A percentile compares a stretch with the other conserved stretches of the same genome.
Conservation (phyloP, 2,797 vertebrate genomes). For the Falco peregrinus region DNA sequence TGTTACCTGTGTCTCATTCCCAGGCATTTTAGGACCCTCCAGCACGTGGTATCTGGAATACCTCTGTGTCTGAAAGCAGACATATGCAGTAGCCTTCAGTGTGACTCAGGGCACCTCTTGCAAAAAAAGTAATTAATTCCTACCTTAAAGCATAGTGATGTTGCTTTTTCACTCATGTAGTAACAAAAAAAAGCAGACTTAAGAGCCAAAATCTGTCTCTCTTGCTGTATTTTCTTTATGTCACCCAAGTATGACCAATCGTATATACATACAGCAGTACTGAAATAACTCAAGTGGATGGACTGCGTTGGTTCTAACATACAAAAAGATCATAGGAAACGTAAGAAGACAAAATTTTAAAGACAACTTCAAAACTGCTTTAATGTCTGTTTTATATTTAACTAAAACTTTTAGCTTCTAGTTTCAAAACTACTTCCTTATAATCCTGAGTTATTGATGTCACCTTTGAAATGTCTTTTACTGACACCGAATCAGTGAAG, state of each 20-base stretch:
- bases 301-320: not conserved
- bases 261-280: not conserved
- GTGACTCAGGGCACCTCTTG: not conserved
- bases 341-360: not conserved
- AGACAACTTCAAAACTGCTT: not conserved
- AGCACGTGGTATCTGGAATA: not conserved
- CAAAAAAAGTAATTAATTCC: not conserved
- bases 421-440: not conserved
- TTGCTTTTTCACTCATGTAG: not conserved
- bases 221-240: not conserved
- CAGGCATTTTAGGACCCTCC: not conserved
- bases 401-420: not conserved
- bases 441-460: not conserved
- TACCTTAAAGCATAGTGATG: not conserved
- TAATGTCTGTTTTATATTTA: not conserved
- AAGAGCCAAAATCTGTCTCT: not conserved
- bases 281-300: not conserved
- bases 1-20: not conserved
- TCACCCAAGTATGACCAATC: not conserved
- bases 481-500: accelerated
- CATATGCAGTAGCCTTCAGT: not conserved
- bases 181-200: not conserved
- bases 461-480: not conserved
- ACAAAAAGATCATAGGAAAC: not conserved
- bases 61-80: not conserved